These are phyloP conservation scores for Acromyrmex heyeri DNA, from an alignment of 1,140 invertebrate species.

Conservation along the genomic window DNA sequence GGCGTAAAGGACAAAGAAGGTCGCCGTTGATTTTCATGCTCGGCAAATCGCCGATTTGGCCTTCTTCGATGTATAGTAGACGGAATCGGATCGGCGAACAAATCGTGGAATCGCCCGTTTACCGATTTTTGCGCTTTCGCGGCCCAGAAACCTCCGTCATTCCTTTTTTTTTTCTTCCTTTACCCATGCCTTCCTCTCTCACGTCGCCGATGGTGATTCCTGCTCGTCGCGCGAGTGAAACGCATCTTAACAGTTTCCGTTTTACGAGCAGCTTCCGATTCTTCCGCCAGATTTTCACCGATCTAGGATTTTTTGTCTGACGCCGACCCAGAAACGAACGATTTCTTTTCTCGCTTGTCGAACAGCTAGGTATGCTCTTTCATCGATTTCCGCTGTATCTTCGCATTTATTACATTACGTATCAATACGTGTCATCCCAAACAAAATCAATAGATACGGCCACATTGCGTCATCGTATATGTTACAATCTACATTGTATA, in stretches of 20 bases:
- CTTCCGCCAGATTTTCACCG: slow-evolving; percentile 67
- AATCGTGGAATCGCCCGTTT: slow-evolving; percentile 57
- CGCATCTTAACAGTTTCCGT: slow-evolving; percentile 74
- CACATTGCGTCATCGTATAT: background rate
- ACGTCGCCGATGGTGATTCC: slow-evolving; percentile 38
- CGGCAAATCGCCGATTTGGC: slow-evolving; percentile 67
- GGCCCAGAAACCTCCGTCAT: slow-evolving; percentile 79
- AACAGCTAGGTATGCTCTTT: background rate
- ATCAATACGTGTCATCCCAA: background rate
- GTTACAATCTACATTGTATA: background rate
- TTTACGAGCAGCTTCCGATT: slow-evolving; percentile 78
- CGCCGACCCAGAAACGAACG: slow-evolving; percentile 70
- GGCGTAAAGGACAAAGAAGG: slow-evolving; percentile 55
- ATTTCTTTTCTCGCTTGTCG: slow-evolving; percentile 43
- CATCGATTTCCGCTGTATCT: slow-evolving; percentile 13
- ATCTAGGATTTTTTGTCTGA: slow-evolving; percentile 72
- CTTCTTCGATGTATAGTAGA: slow-evolving; percentile 51
- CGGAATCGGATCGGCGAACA: slow-evolving; percentile 42
- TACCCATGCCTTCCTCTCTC: slow-evolving; percentile 21
- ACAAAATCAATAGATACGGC: background rate
- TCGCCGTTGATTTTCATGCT: slow-evolving; percentile 63
- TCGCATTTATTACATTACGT: background rate
- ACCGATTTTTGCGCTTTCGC: slow-evolving; percentile 81
- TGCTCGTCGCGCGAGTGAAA: slow-evolving; percentile 68
- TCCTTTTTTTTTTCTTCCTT: slow-evolving; percentile 61